Percentiles rank a stretch among this genome's conserved stretches.
Evolutionary conservation across 2,888 invertebrate genomes (phyloP).

Genomic region (Anodontia alba): DNA sequence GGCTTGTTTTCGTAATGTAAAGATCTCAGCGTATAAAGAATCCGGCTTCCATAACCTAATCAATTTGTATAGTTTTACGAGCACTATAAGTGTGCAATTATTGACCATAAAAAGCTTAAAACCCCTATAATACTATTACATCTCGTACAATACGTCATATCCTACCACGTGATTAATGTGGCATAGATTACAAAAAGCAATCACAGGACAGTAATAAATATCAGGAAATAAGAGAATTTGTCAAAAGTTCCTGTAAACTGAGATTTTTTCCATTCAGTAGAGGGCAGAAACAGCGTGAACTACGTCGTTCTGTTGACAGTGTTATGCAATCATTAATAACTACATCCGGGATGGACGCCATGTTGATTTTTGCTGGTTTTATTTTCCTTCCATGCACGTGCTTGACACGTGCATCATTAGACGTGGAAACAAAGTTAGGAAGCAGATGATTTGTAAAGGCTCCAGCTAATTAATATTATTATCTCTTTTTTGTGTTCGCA

Average conservation of each 20-base stretch:
- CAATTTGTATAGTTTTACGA: neutral
- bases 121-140: neutral
- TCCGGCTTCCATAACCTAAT: neutral
- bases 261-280: neutral
- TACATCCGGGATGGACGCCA: neutral
- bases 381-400: neutral
- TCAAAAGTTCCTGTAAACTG: slow-evolving; percentile 16
- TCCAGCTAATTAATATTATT: neutral
- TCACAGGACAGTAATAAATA: slow-evolving; percentile 14
- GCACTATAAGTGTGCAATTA: neutral
- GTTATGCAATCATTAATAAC: slow-evolving; percentile 20
- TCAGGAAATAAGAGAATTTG: slow-evolving; percentile 15
- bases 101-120: neutral
- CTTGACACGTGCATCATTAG: neutral
- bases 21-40: too few relatives aligned
- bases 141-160: neutral
- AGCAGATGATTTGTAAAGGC: neutral
- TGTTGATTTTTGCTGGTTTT: neutral
- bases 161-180: slow-evolving; percentile 15
- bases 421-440: neutral
- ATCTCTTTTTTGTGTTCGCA: neutral
- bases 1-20: too few relatives aligned
- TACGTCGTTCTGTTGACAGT: neutral
- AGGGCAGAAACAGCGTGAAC: neutral
- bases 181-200: slow-evolving; percentile 1